phyloP scores from a whole-genome alignment of 2,888 invertebrate species.

The Drosophila acutilabella region DNA sequence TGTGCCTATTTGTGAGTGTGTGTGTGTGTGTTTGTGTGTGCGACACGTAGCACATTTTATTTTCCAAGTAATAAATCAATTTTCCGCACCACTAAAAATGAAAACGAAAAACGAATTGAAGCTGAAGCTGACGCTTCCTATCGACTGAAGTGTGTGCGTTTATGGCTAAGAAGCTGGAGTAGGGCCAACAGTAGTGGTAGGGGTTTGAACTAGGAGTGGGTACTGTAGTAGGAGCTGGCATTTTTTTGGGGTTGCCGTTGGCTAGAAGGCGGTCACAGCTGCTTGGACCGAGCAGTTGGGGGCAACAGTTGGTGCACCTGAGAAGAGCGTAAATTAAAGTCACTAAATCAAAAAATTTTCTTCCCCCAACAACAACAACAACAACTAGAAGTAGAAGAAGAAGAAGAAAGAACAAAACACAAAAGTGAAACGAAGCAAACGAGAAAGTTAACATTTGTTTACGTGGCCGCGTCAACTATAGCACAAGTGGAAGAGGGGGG shows the following conservation, averaged over 20 bases:
- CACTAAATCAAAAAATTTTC: slow-evolving; percentile 79
- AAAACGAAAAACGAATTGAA: slow-evolving; percentile 81
- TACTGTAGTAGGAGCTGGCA: not conserved
- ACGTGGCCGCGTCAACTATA: slow-evolving; percentile 68
- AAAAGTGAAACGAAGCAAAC: slow-evolving; percentile 62
- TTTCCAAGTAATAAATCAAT: slow-evolving; percentile 82
- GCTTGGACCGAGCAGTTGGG: slow-evolving; percentile 37
- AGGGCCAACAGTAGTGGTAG: not conserved
- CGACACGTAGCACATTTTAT: slow-evolving; percentile 81
- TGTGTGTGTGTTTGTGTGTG: slow-evolving; percentile 59
- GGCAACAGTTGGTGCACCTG: slow-evolving; percentile 81
- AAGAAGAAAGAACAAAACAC: slow-evolving; percentile 4
- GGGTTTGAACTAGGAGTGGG: slow-evolving; percentile 2
- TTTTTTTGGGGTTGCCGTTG: not conserved
- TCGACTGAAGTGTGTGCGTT: slow-evolving; percentile 62
- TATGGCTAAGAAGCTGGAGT: slow-evolving; percentile 12
- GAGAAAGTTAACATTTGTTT: slow-evolving; percentile 80
- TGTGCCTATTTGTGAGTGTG: slow-evolving; percentile 47
- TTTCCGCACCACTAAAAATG: slow-evolving; percentile 82
- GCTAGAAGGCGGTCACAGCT: slow-evolving; percentile 39
- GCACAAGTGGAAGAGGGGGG: not conserved
- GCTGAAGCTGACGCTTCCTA: slow-evolving; percentile 76
- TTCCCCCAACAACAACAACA: slow-evolving; percentile 54
- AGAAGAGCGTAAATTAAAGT: slow-evolving; percentile 82
- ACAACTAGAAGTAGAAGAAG: not conserved